Base-by-base conservation (phyloP, 2,888 invertebrate species). In the Drosophila nr. medialis region DNA sequence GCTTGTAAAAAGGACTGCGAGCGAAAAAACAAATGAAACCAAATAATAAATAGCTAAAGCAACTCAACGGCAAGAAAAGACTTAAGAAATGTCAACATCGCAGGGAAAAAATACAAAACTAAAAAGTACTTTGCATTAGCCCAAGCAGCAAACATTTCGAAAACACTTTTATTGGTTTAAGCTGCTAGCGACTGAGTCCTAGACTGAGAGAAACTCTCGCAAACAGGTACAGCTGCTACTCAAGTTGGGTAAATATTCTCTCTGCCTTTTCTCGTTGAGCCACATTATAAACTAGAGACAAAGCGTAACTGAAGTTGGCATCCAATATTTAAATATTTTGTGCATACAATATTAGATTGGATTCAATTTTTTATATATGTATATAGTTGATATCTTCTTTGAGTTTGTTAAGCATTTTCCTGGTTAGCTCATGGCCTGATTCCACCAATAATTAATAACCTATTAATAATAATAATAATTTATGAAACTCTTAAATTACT, bases 131-230 rank as follows among this genome's bases (percentile, higher is more conserved):
- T 64, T 69, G 58, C 68, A 50, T 50, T 27, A 34, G 38, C 40
- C 68, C 49, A 59, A 62, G 59, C 53, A 58, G 61, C 64, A 69
- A 59, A 50, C 71, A 64, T 51, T 68, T 50, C 53, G 34, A 68
- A 61, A 64, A 67, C 71, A 77, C 59, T 77, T 81, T 83, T 86
- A 86, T 83, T 86, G 81, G 83, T 69, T 83, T 83, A 67, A 67
- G 73, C 81, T 51, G 69, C 29, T 34, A 40, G 66, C 70, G 54
- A 71, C 34, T 29, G 40, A 18, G 53, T 48, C 15, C 15, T 8
- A 15, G 32, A 24, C 21, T 13, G 18, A 21, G 29, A 24, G 21
- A 29, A 56, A 50, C 45, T 61, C 32, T 29, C n/a, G 11, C 51
- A 34, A 80, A 49, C 66, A 71, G 77, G 66, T 77, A 75, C 71